Evolutionary conservation across 2,797 vertebrate species (phyloP).

Genomic region (Periophthalmus magnuspinnatus): DNA sequence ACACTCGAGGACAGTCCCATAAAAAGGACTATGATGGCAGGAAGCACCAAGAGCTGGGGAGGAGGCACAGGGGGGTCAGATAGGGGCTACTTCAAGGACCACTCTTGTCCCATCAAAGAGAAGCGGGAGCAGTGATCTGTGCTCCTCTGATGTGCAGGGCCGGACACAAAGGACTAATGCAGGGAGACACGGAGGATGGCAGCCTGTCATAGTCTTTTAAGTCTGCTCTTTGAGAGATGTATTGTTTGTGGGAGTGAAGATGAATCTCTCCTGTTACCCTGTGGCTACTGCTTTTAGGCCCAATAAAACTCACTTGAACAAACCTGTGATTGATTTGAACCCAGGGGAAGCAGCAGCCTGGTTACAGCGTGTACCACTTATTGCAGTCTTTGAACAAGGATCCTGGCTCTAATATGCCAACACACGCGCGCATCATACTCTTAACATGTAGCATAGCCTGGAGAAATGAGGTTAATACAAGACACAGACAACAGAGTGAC

Average conservation of each 20-base stretch:
- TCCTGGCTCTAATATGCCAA: constrained; percentile 23
- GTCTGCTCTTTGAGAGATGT: constrained; percentile 42
- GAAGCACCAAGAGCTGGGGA: constrained; percentile 36
- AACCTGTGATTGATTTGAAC: constrained; percentile 61
- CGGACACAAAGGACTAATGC: constrained; percentile 55
- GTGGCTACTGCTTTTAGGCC: constrained; percentile 58
- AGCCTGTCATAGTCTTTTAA: constrained; percentile 70
- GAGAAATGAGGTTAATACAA: constrained; percentile 41
- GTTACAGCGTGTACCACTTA: constrained; percentile 21
- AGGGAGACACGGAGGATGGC: constrained; percentile 52
- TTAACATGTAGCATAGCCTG: constrained; percentile 29
- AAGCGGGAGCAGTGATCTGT: constrained; percentile 61
- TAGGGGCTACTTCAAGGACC: constrained; percentile 23
- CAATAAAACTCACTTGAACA: constrained; percentile 56
- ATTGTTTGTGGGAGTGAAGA: constrained; percentile 54
- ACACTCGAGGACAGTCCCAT: constrained; percentile 53
- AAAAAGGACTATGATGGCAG: constrained; percentile 63
- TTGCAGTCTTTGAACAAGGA: constrained; percentile 7
- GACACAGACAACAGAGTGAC: constrained; percentile 30
- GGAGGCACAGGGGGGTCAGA: constrained; percentile 30
- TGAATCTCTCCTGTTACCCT: constrained; percentile 57
- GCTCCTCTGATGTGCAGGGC: constrained; percentile 60
- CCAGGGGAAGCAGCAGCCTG: constrained; percentile 36
- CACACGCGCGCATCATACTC: not conserved
- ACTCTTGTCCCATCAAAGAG: constrained; percentile 62